Evolutionary conservation across 2,888 invertebrate genomes (phyloP), one percentile per base, ranked within the genome.

Genomic region (Hyposoter didymator): DNA sequence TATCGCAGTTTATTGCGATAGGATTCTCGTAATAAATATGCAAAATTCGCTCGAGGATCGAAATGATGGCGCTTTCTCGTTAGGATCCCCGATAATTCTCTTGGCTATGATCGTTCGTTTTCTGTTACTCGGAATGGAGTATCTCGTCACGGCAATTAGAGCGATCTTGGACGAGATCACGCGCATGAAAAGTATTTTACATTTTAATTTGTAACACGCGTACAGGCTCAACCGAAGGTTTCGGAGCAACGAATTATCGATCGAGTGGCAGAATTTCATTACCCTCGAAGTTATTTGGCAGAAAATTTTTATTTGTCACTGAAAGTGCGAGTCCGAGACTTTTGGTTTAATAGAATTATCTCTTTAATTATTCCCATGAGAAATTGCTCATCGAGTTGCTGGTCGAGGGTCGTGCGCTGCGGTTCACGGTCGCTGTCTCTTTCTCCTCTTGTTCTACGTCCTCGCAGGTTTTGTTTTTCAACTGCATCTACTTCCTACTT

Each of bases 101-200:
- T 43, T 19, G 1, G 32, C 22, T 35, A 22, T 45, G 14, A 10
- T 67, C 47, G 64, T 73, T 78, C 55, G 39, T 83, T 83, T 78
- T 75, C 49, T 83, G 52, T 74, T 78, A 83, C 67, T 74, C 69
- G 67, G 47, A 67, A 78, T 64, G 28, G 49, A 69, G 59, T 79
- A 55, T 67, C 35, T 62, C 84, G 84, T 84, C 79, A 84, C 75
- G 84, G 69, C 49, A 84, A 84, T 84, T 84, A 84, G 84, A 79
- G 43, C 43, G 52, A 70, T 64, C 74, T 74, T 7, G 59, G 49
- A 47, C 49, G 43, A 70, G 70, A 76, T 52, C 62, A 22, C 62
- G 64, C 62, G 64, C 64, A 64, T 64, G 47, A 49, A 49, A 59
- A 59, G 28, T 35, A 32, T 45, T 28, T n/a, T 43, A 17, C 10